Evolutionary conservation across 2,888 invertebrate species (phyloP).

Genomic region (Tachina fera): DNA sequence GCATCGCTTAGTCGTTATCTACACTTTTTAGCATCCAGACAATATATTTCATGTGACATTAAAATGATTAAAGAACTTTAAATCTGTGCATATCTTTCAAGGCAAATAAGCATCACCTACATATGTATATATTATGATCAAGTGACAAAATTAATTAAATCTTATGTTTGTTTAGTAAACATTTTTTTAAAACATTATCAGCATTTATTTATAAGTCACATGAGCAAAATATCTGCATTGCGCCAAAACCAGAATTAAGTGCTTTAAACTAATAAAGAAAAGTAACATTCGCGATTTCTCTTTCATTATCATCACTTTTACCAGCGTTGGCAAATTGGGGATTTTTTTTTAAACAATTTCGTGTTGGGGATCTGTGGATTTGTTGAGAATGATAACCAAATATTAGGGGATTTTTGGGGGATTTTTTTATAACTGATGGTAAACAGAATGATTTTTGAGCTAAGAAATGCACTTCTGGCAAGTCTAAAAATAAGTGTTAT

Average conservation of each 20-base stretch:
- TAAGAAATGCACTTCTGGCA: too few relatives aligned
- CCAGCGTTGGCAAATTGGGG: too few relatives aligned
- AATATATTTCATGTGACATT: not conserved
- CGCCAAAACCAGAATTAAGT: slow-evolving; percentile 19
- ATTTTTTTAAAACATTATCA: slow-evolving; percentile 18
- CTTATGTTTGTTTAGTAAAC: slow-evolving; percentile 22
- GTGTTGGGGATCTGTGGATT: too few relatives aligned
- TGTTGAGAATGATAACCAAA: too few relatives aligned
- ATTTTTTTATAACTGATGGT: too few relatives aligned
- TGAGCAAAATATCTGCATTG: slow-evolving; percentile 9
- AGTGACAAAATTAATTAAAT: slow-evolving; percentile 11
- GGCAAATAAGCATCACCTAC: not conserved
- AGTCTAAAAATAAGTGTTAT: too few relatives aligned
- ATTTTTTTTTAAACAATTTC: too few relatives aligned
- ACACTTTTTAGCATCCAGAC: not conserved
- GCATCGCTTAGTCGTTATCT: slow-evolving; percentile 6
- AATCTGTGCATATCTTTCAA: not conserved
- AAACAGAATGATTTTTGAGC: too few relatives aligned
- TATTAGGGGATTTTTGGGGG: too few relatives aligned
- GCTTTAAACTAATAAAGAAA: slow-evolving; percentile 18
- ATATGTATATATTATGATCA: not conserved
- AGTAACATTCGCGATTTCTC: not conserved
- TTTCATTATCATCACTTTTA: too few relatives aligned
- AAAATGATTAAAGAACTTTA: not conserved
- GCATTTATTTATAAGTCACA: not conserved